Base-by-base conservation (phyloP, 2,797 vertebrate species). In the Menidia menidia region DNA sequence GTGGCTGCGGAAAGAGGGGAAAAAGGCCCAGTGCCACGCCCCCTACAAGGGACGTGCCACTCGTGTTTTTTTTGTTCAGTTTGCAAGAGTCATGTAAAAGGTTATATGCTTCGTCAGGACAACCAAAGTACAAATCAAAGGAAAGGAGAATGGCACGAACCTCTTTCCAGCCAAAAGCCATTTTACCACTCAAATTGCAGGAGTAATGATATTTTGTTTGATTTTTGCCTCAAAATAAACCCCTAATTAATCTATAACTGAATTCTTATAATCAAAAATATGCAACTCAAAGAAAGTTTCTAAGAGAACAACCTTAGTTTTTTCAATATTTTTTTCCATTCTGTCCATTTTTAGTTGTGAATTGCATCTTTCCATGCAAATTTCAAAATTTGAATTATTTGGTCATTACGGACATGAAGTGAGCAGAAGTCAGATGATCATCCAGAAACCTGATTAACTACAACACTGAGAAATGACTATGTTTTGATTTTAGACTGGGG, bases 141-240 rank as follows among this genome's bases (percentile, higher is more conserved):
- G 32, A 78, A 19, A 78, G 9, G 6, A 60, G 45, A 71, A 78
- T 63, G 60, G 65, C 69, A 48, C 35, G 42, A 63, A 47, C 68
- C 39, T 18, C 58, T 54, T 15, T 64, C 57, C 64, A 7, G 55
- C 47, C 57, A 71, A 19, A 19, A 61, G 43, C 63, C 44, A 16
- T 16, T 43, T 43, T 72, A 68, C 69, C 68, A 30, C 32, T 57
- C 32, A 6, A 25, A 31, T 10, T 13, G 45, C 30, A 15, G 16
- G 15, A 30, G 18, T 48, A 30, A 59, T n/a, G 14, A 44, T 14
- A 11, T 11, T 42, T 39, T 39, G 10, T 2, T 39, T 6, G 35
- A 39, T 39, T 2, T 43, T 9, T 5, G 30, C 25, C 25, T 32
- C 7, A 32, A 45, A 44, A 44, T 10, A 25, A 59, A 30, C 41